Percentiles rank a stretch among this genome's conserved stretches.
Evolutionary conservation across 2,113 vertebrate species (phyloP).

Genomic region (Sinocyclocheilus anophthalmus): DNA sequence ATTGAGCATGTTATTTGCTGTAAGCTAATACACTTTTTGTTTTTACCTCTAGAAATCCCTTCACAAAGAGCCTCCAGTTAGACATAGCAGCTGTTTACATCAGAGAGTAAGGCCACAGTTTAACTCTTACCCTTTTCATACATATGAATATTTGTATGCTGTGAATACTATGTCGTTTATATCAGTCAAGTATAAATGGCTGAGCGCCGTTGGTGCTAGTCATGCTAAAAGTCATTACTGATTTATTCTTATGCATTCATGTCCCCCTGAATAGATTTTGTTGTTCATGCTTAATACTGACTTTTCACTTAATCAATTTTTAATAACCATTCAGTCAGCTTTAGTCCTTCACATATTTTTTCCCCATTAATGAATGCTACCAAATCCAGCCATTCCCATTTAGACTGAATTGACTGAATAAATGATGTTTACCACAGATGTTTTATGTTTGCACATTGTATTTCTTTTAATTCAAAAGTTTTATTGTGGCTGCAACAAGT

Average conservation of each 20-base stretch:
- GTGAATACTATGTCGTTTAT: neutral
- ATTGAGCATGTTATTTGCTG: slow-evolving; percentile 41
- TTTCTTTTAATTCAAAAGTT: neutral
- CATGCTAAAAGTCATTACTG: neutral
- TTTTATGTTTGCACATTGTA: neutral
- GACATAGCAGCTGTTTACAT: slow-evolving; percentile 82
- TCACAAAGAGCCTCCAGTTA: slow-evolving; percentile 78
- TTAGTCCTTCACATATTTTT: neutral
- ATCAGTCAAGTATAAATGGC: neutral
- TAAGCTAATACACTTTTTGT: slow-evolving; percentile 59
- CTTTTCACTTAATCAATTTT: neutral
- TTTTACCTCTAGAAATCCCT: slow-evolving; percentile 73
- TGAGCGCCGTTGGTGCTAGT: neutral
- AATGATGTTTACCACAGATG: neutral
- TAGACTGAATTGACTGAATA: too few relatives aligned
- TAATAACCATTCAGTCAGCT: neutral
- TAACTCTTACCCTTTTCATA: slow-evolving; percentile 15
- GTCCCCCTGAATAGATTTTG: too few relatives aligned
- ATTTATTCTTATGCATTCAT: neutral
- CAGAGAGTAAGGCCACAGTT: slow-evolving; percentile 75
- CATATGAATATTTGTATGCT: slow-evolving; percentile 23
- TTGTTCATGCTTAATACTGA: neutral
- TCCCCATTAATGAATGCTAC: neutral
- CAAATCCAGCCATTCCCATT: neutral
- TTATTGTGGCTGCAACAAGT: neutral